Percentiles rank a stretch among this genome's conserved stretches.
phyloP scores from a whole-genome alignment of 1,140 invertebrate species.

The Subanguina moxae region DNA sequence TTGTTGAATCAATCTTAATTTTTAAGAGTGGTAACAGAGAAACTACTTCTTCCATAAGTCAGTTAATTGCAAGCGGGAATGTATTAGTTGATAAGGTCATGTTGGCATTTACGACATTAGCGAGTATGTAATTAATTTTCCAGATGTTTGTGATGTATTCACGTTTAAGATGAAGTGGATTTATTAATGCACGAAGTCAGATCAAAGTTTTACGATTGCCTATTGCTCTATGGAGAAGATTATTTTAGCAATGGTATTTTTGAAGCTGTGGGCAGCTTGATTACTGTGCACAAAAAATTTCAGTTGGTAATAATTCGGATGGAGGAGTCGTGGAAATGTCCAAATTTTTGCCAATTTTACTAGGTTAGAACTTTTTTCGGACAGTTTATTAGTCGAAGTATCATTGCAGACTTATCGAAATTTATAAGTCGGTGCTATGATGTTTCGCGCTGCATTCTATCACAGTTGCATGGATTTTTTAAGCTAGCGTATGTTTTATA shows the following conservation, averaged over 20 bases:
- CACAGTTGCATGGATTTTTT: constrained; percentile 69
- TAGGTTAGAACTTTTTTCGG: constrained; percentile 32
- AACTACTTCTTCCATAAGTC: not conserved
- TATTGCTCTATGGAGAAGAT: constrained; percentile 40
- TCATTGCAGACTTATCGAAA: constrained; percentile 62
- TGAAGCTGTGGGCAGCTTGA: not conserved
- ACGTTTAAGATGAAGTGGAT: constrained; percentile 32
- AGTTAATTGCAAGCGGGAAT: constrained; percentile 19
- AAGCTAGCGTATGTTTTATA: constrained; percentile 39
- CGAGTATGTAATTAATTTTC: constrained; percentile 1
- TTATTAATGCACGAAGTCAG: constrained; percentile 7
- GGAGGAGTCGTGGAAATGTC: constrained; percentile 30
- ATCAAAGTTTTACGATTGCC: constrained; percentile 23
- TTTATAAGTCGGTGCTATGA: constrained; percentile 70
- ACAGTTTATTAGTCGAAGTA: not conserved
- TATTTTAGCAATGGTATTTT: constrained; percentile 9
- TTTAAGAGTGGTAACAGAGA: not conserved
- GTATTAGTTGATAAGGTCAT: constrained; percentile 28
- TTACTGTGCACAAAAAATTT: constrained; percentile 3
- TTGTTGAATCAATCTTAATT: not conserved
- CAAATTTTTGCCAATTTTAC: constrained; percentile 47
- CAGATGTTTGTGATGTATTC: constrained; percentile 2
- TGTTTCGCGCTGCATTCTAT: constrained; percentile 67
- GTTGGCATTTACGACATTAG: constrained; percentile 26
- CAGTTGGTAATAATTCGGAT: constrained; percentile 14